phyloP scores from a whole-genome alignment of 2,113 vertebrate species.

The Aleadryas rufinucha region DNA sequence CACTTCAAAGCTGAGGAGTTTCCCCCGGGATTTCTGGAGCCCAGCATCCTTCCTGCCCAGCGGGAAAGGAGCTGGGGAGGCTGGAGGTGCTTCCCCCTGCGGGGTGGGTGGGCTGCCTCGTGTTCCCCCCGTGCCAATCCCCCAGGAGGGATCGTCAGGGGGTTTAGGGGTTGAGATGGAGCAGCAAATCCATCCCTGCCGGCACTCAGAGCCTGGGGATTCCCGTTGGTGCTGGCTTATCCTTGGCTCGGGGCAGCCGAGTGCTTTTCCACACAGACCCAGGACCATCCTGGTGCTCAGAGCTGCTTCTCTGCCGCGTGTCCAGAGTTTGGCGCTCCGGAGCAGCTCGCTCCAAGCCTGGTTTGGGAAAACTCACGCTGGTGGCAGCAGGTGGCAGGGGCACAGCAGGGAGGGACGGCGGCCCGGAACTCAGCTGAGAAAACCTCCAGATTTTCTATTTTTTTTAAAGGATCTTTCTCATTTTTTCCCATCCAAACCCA shows the following conservation, averaged over 20 bases:
- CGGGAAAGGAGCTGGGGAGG: background rate
- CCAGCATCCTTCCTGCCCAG: background rate
- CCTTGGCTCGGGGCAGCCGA: accelerated
- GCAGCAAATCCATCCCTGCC: background rate
- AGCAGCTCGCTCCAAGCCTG: background rate
- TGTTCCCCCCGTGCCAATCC: background rate
- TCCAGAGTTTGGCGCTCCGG: accelerated
- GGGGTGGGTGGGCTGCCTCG: background rate
- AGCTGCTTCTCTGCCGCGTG: accelerated
- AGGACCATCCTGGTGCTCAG: background rate
- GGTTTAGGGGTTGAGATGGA: background rate
- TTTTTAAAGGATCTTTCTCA: background rate
- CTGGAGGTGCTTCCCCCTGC: background rate
- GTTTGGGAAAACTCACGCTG: accelerated
- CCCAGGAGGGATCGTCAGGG: background rate
- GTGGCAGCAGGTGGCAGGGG: background rate
- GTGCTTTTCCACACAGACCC: background rate
- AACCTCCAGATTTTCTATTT: accelerated
- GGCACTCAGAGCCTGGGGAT: accelerated
- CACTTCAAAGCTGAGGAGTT: background rate
- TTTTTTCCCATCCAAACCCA: background rate
- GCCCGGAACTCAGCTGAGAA: background rate
- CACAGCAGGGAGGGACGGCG: background rate
- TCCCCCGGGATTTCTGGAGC: background rate
- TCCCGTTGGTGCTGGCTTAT: accelerated